Percentiles rank a stretch among this genome's conserved stretches.
Conservation (phyloP, 2,113 vertebrate genomes). For the Sinocyclocheilus anophthalmus region DNA sequence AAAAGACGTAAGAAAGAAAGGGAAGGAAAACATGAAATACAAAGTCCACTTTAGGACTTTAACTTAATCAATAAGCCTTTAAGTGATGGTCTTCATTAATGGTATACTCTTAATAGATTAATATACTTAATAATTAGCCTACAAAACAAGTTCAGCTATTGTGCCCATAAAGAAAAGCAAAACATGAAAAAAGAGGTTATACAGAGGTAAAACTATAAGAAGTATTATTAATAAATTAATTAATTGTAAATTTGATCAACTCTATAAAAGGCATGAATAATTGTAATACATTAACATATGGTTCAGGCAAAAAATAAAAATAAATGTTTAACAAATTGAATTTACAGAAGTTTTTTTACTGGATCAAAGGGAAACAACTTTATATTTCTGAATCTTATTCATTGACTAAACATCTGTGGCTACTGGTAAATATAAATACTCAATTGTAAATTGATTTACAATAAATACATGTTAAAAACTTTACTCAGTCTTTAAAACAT, state of each 20-base stretch:
- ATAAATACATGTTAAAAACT: not conserved
- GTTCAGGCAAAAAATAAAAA: not conserved
- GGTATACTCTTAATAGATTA: not conserved
- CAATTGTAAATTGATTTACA: not conserved
- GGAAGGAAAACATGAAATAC: not conserved
- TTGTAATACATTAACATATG: not conserved
- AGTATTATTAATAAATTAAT: not conserved
- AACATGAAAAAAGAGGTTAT: not conserved
- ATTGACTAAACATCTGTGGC: not conserved
- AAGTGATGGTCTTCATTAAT: constrained; percentile 11
- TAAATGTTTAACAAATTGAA: not conserved
- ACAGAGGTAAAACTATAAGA: not conserved
- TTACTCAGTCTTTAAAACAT: not conserved
- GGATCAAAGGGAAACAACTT: not conserved
- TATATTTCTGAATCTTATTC: not conserved
- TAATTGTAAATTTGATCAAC: not conserved
- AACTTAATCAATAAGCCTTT: constrained; percentile 20
- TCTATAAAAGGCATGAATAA: not conserved
- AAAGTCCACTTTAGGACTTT: constrained; percentile 4
- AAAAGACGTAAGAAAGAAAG: no score
- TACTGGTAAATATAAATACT: not conserved
- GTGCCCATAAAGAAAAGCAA: not conserved
- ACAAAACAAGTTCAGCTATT: not conserved
- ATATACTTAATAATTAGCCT: constrained; percentile 29
- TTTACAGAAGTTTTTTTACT: not conserved